These are phyloP conservation scores for Poeciliopsis gracilis DNA, from an alignment of 2,797 vertebrate species.

Conservation along the genomic window DNA sequence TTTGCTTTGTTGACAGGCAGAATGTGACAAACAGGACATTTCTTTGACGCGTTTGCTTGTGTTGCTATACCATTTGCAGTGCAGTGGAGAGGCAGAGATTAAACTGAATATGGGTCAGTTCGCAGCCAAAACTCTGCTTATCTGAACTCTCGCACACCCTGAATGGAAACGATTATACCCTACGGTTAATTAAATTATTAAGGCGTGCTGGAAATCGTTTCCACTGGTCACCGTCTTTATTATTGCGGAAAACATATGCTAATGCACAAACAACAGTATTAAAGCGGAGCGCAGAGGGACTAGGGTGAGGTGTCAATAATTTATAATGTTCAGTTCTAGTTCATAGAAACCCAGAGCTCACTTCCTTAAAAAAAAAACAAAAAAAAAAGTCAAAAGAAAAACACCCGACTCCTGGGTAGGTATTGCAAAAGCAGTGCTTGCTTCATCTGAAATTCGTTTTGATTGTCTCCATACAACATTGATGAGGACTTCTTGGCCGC, in stretches of 20 bases:
- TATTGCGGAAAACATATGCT: conserved; percentile 42
- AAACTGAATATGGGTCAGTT: conserved; percentile 71
- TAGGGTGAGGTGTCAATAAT: conserved; percentile 55
- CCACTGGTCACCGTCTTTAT: conserved; percentile 50
- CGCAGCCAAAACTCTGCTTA: conserved; percentile 65
- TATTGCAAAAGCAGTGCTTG: conserved; percentile 29
- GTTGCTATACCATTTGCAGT: conserved; percentile 37
- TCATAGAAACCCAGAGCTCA: conserved; percentile 27
- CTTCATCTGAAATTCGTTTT: conserved; percentile 65
- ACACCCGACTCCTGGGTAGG: conserved; percentile 40
- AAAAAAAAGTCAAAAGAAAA: not conserved
- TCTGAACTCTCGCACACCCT: conserved; percentile 64
- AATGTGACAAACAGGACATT: conserved; percentile 42
- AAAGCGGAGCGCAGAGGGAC: conserved; percentile 26
- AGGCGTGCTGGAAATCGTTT: conserved; percentile 39
- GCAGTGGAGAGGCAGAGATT: conserved; percentile 49
- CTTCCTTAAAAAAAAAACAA: not conserved
- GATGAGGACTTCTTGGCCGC: conserved; percentile 57
- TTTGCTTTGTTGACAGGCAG: conserved; percentile 17
- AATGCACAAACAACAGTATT: conserved; percentile 37
- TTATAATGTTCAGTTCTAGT: conserved; percentile 46
- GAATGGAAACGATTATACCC: conserved; percentile 57
- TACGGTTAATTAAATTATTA: conserved; percentile 63
- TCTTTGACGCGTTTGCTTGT: conserved; percentile 35
- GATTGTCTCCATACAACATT: conserved; percentile 68